These are phyloP conservation scores for Chrysochloris asiatica DNA, from an alignment of 2,113 vertebrate genomes.

Conservation along the genomic window DNA sequence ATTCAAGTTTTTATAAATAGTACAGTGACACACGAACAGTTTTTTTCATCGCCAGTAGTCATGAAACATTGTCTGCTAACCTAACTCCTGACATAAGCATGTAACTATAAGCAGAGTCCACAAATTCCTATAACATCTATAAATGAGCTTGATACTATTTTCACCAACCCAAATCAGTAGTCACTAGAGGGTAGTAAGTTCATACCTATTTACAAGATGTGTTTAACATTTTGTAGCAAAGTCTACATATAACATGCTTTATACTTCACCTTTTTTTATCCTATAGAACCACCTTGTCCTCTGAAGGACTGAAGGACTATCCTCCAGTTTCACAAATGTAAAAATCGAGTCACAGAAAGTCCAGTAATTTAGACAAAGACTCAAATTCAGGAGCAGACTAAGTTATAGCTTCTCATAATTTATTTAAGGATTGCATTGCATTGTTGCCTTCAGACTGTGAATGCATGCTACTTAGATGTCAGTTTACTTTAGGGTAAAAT, in stretches of 20 bases:
- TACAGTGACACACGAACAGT: not conserved
- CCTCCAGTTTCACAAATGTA: not conserved
- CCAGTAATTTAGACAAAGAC: not conserved
- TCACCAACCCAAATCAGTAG: conserved; percentile 16
- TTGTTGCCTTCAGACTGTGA: not conserved
- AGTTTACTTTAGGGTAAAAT: conserved; percentile 30
- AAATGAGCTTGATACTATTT: conserved; percentile 33
- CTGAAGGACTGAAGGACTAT: no score
- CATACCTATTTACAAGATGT: not conserved
- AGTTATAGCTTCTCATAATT: not conserved
- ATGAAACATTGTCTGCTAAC: not conserved
- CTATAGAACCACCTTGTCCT: conserved; percentile 23
- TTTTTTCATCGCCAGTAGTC: not conserved
- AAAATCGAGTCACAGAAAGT: not conserved
- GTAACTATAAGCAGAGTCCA: not conserved
- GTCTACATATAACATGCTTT: not conserved
- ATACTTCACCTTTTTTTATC: not conserved
- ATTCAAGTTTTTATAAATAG: not conserved
- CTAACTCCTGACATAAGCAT: not conserved
- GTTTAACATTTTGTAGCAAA: conserved; percentile 7
- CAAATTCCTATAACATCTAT: not conserved
- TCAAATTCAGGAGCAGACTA: not conserved
- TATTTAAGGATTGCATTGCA: not conserved
- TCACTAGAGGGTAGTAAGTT: not conserved
- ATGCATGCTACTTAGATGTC: not conserved